Percentiles rank a stretch among this genome's conserved stretches.
Evolutionary conservation across 2,797 vertebrate genomes (phyloP).

Genomic region (Hapalemur alaotrensis): DNA sequence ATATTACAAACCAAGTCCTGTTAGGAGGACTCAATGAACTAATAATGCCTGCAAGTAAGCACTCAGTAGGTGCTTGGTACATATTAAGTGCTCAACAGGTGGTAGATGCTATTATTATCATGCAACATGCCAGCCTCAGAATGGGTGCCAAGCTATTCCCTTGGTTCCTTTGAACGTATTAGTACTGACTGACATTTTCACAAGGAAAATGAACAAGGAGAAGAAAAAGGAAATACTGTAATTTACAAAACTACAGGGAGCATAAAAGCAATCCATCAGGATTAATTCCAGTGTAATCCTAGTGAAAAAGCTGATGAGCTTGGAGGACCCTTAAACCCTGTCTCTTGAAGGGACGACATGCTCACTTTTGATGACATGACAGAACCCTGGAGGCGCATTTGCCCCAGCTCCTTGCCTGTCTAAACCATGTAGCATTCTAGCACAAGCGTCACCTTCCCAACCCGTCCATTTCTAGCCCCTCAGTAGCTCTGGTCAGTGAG

Average conservation of each 20-base stretch:
- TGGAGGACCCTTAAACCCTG: neutral
- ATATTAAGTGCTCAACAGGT: slow-evolving; percentile 38
- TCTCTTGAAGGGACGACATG: neutral
- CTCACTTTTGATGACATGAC: neutral
- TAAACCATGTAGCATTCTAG: slow-evolving; percentile 25
- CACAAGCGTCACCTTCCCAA: neutral
- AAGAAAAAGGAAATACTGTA: slow-evolving; percentile 13
- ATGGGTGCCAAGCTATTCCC: neutral
- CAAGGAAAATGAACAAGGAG: slow-evolving; percentile 20
- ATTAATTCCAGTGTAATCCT: slow-evolving; percentile 22
- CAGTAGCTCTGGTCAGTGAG: slow-evolving; percentile 14
- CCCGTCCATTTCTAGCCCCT: neutral
- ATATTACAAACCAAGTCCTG: neutral
- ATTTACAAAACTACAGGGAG: slow-evolving; percentile 52
- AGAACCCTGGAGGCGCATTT: neutral
- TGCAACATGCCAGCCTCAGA: neutral
- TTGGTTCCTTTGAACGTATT: slow-evolving; percentile 19
- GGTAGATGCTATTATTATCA: neutral
- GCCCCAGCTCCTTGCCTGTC: neutral
- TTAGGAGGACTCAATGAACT: slow-evolving; percentile 17
- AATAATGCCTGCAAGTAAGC: slow-evolving; percentile 21
- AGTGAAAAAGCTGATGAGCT: neutral
- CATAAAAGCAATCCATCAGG: slow-evolving; percentile 24
- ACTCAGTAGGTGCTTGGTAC: neutral
- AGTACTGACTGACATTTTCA: slow-evolving; percentile 34